Evolutionary conservation across 1,140 invertebrate genomes (phyloP).

Genomic region (Ceratina australensis): DNA sequence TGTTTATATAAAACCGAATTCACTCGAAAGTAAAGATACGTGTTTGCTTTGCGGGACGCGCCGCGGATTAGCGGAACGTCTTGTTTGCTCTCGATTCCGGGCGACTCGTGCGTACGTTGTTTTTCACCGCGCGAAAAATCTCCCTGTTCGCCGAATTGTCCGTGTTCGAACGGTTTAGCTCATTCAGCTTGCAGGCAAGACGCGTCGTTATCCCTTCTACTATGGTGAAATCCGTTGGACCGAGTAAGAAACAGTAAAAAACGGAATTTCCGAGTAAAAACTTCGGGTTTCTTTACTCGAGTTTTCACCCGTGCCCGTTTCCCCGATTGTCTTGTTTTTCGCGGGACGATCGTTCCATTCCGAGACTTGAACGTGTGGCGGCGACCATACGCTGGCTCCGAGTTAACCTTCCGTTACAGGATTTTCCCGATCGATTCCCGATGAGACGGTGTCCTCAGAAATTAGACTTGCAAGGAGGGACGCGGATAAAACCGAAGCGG

Average conservation of each 20-base stretch:
- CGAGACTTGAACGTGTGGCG: no score
- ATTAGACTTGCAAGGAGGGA: no score
- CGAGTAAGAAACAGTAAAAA: background rate
- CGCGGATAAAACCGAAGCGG: no score
- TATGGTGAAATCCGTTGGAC: slow-evolving; percentile 53
- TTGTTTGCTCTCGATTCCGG: slow-evolving; percentile 4
- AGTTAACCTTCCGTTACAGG: no score
- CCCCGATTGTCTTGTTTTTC: background rate
- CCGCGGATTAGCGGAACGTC: background rate
- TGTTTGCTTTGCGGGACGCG: background rate
- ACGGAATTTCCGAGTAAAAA: slow-evolving; percentile 11
- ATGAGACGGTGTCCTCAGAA: no score
- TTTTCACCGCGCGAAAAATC: slow-evolving; percentile 30
- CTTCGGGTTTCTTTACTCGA: background rate
- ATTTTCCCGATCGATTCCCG: no score
- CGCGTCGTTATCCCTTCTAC: slow-evolving; percentile 37
- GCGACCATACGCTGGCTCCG: no score
- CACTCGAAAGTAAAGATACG: background rate
- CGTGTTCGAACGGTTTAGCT: slow-evolving; percentile 42
- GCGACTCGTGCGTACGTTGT: background rate
- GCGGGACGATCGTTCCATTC: background rate
- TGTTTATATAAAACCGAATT: background rate
- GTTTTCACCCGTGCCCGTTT: background rate
- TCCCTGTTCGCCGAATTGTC: no score
- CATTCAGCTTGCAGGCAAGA: slow-evolving; percentile 47